These are phyloP conservation scores for Yponomeuta malinellus DNA, from an alignment of 2,888 invertebrate species.

Conservation along the genomic window DNA sequence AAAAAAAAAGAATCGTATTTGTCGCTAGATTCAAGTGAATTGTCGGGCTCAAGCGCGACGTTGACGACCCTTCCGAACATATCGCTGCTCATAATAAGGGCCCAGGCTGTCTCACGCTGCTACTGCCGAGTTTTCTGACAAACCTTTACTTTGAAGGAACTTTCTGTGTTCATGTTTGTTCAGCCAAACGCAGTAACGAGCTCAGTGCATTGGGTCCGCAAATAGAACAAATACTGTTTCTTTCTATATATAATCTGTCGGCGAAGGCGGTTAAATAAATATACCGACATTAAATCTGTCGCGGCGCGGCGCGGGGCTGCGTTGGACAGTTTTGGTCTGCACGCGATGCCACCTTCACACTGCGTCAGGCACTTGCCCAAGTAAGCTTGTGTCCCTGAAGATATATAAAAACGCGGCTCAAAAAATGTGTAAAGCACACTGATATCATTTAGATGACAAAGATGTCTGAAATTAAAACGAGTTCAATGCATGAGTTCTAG, in stretches of 20 bases:
- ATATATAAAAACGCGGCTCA: no score
- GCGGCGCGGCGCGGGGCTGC: slow-evolving; percentile 15
- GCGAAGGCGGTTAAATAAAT: slow-evolving; percentile 24
- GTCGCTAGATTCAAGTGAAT: no score
- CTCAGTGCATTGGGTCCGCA: neutral
- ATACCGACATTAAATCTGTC: slow-evolving; percentile 29
- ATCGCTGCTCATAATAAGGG: no score
- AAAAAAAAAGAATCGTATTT: no score
- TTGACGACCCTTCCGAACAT: no score
- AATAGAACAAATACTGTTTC: slow-evolving; percentile 2
- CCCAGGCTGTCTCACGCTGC: no score
- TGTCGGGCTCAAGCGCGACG: no score
- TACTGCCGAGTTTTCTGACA: neutral
- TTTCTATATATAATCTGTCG: slow-evolving; percentile 21
- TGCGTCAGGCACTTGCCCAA: neutral
- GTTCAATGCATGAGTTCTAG: no score
- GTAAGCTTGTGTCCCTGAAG: neutral
- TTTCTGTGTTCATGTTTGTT: neutral
- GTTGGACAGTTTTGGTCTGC: neutral
- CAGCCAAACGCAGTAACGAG: neutral
- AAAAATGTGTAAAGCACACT: no score
- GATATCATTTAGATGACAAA: no score
- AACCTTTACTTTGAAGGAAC: neutral
- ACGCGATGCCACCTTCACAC: slow-evolving; percentile 16
- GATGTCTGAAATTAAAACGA: no score